Evolutionary conservation across 2,113 vertebrate species (phyloP).

Genomic region (Castor canadensis): DNA sequence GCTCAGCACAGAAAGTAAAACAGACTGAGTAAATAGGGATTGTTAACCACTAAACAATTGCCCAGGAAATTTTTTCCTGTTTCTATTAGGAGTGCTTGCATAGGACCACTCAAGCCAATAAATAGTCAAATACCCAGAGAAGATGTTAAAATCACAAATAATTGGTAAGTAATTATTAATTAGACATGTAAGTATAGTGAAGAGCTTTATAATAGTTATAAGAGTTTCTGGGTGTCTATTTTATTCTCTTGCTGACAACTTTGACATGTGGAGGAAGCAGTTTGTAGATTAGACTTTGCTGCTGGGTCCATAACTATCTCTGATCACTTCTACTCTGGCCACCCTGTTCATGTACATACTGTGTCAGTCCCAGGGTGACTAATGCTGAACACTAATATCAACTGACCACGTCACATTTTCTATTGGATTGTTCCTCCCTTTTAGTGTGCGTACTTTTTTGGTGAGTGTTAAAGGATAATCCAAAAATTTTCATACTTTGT

Average conservation of each 20-base stretch:
- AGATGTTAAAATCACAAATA: no score
- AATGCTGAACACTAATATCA: neutral
- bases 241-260: neutral
- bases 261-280: no score
- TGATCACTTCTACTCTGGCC: neutral
- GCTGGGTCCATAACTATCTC: neutral
- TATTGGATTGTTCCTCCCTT: neutral
- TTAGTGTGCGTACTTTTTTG: neutral
- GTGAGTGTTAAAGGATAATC: neutral
- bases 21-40: no score
- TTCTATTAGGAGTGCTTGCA: neutral
- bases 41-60: neutral
- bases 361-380: neutral
- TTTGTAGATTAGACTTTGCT: no score
- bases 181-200: neutral
- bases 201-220: neutral
- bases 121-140: no score
- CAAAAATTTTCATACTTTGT: neutral
- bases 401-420: neutral
- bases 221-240: neutral
- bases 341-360: neutral
- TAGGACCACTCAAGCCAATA: no score
- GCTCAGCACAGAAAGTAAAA: neutral
- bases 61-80: neutral
- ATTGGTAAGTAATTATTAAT: no score